A percentile compares a stretch with the other conserved stretches of the same genome.
These are phyloP conservation scores for Amiota minor DNA, from an alignment of 2,888 invertebrate genomes.

Conservation along the genomic window DNA sequence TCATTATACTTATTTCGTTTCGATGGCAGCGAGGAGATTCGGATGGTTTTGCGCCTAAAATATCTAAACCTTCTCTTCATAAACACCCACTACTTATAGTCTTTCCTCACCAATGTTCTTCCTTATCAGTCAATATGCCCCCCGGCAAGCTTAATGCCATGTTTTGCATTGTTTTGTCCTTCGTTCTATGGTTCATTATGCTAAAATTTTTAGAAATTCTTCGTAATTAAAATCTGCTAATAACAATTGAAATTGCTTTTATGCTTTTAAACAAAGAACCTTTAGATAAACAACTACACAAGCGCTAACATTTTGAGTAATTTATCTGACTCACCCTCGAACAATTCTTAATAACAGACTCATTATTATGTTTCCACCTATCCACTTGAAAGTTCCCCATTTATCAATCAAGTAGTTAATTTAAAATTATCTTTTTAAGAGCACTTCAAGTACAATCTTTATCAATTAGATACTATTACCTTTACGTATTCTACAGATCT, in stretches of 20 bases:
- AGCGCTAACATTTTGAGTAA: neutral
- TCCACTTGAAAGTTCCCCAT: too few species aligned
- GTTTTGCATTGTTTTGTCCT: constrained; percentile 9
- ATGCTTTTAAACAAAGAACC: neutral
- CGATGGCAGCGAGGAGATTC: too few species aligned
- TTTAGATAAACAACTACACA: neutral
- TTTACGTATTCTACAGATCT: too few species aligned
- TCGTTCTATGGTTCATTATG: constrained; percentile 15
- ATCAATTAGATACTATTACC: too few species aligned
- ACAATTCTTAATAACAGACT: too few species aligned
- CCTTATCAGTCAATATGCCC: neutral
- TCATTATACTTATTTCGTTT: neutral
- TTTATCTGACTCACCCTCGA: constrained; percentile 1
- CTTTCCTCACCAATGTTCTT: neutral
- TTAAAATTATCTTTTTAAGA: too few species aligned
- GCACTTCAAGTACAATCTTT: too few species aligned
- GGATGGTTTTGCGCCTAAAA: too few species aligned
- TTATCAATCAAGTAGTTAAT: too few species aligned
- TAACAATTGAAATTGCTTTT: constrained; percentile 10
- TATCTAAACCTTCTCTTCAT: too few species aligned
- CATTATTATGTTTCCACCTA: too few species aligned
- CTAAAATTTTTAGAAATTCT: constrained; percentile 21
- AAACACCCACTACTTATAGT: too few species aligned
- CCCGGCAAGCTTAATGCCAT: neutral
- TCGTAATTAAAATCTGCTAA: constrained; percentile 14